phyloP scores from a whole-genome alignment of 2,113 vertebrate species.

The Sander vitreus region DNA sequence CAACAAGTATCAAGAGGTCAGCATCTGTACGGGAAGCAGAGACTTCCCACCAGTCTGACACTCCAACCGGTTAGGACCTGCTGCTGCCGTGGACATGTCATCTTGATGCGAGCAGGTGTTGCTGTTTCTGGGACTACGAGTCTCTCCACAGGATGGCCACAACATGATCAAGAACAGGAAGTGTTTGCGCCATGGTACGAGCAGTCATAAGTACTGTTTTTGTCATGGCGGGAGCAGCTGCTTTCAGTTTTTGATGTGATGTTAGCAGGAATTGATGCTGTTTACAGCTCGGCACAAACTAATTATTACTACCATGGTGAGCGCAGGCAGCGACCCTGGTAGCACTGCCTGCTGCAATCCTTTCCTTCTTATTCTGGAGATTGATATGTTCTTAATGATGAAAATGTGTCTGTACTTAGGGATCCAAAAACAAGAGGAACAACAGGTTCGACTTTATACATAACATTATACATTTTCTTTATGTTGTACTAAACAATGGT shows the following conservation, averaged over 20 bases:
- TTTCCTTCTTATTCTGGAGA: too few relatives aligned
- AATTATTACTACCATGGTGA: background rate
- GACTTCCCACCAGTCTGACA: background rate
- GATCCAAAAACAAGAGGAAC: too few relatives aligned
- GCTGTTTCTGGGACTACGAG: background rate
- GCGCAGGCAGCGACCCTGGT: background rate
- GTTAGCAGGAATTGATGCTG: background rate
- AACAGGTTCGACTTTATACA: too few relatives aligned
- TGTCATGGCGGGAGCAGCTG: background rate
- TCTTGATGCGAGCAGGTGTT: background rate
- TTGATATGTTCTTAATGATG: background rate
- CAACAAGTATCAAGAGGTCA: background rate
- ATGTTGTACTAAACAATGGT: too few relatives aligned
- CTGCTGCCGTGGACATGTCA: background rate
- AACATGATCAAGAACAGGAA: background rate
- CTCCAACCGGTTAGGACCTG: background rate
- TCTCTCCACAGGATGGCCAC: background rate
- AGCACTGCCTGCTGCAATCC: too few relatives aligned
- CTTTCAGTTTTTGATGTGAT: background rate
- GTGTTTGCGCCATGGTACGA: background rate
- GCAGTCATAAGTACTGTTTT: background rate
- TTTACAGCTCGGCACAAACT: too few relatives aligned
- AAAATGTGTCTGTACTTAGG: too few relatives aligned
- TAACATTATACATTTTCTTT: too few relatives aligned
- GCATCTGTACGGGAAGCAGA: background rate